phyloP scores from a whole-genome alignment of 2,113 vertebrate species.

The Coryphaenoides rupestris region DNA sequence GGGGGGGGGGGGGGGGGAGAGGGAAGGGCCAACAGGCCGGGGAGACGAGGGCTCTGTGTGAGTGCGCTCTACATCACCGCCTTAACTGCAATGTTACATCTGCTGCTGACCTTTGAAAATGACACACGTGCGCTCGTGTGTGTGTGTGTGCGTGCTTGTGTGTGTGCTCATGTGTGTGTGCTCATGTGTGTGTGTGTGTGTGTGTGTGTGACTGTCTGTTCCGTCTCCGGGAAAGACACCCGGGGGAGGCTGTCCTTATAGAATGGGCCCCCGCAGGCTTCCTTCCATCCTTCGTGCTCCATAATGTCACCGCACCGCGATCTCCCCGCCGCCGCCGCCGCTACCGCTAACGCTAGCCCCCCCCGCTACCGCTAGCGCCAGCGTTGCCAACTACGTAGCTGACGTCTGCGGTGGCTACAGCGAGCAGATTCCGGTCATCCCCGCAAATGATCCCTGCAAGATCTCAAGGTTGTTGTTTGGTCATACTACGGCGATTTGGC shows the following conservation, averaged over 20 bases:
- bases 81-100: conserved; percentile 41
- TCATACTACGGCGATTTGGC: conserved; percentile 36
- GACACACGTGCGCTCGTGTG: conserved; percentile 23
- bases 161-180: no score
- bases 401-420: no score
- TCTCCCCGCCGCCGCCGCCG: no score
- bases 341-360: no score
- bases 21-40: conserved; percentile 19
- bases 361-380: no score
- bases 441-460: no score
- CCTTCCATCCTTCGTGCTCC: neutral
- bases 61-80: conserved; percentile 30
- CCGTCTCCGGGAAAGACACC: conserved; percentile 43
- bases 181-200: no score
- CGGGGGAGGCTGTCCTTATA: conserved; percentile 32
- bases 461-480: conserved; percentile 55
- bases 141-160: no score
- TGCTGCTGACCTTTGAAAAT: conserved; percentile 55
- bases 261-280: conserved; percentile 28
- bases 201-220: conserved; percentile 13
- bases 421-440: no score
- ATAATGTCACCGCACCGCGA: conserved; percentile 30
- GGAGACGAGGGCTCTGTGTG: conserved; percentile 19
- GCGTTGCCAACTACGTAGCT: no score
- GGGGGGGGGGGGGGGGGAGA: conserved; percentile 1